Evolutionary conservation across 1,140 invertebrate species (phyloP).

Genomic region (Orchestia grillus): DNA sequence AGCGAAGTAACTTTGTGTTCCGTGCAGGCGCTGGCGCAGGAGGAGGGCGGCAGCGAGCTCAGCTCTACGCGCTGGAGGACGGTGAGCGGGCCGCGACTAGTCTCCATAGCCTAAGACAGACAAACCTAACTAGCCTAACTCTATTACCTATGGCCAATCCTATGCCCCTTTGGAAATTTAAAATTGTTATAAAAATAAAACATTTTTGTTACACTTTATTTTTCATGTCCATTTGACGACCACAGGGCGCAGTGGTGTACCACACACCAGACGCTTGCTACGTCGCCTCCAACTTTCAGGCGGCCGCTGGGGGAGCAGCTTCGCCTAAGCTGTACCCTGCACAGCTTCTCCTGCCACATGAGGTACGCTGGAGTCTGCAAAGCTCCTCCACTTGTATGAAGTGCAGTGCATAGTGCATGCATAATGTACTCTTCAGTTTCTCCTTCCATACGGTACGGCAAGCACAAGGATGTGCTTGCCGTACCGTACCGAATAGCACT

Average conservation of each 20-base stretch:
- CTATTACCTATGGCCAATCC: too few relatives aligned
- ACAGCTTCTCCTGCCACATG: background rate
- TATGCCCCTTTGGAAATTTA: background rate
- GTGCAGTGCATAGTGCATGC: too few relatives aligned
- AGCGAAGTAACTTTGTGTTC: too few relatives aligned
- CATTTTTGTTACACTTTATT: background rate
- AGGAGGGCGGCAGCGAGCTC: too few relatives aligned
- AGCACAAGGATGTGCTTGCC: too few relatives aligned
- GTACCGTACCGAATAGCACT: background rate
- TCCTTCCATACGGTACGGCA: too few relatives aligned
- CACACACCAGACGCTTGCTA: background rate
- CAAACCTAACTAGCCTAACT: too few relatives aligned
- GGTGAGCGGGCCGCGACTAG: too few relatives aligned
- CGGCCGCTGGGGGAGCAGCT: background rate
- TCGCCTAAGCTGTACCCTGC: background rate
- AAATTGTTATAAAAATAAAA: background rate
- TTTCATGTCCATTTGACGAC: background rate
- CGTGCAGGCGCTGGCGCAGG: too few relatives aligned
- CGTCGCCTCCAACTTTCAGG: background rate
- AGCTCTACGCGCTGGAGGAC: too few relatives aligned
- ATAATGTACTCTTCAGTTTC: too few relatives aligned
- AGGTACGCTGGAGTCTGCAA: background rate
- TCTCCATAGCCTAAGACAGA: too few relatives aligned
- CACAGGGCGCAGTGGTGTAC: background rate
- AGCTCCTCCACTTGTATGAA: background rate